Percentiles rank a stretch among this genome's conserved stretches.
These are phyloP conservation scores for Notocelia uddmanniana DNA, from an alignment of 2,888 invertebrate species.

Conservation along the genomic window DNA sequence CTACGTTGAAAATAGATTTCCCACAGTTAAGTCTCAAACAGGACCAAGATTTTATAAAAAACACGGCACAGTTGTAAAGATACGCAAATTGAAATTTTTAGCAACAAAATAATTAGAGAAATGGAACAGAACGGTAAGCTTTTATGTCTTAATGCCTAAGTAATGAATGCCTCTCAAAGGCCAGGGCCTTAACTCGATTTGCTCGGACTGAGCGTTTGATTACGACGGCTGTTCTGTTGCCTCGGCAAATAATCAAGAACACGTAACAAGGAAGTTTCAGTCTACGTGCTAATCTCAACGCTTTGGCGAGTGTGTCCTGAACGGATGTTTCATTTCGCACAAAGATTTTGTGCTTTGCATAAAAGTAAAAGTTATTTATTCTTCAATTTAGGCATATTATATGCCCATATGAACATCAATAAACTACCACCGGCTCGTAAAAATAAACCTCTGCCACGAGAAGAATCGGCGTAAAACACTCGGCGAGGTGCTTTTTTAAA, in stretches of 20 bases:
- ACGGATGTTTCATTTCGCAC: constrained; percentile 35
- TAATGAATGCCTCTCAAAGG: constrained; percentile 64
- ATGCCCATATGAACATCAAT: too few relatives aligned
- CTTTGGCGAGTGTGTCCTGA: constrained; percentile 34
- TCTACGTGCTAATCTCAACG: constrained; percentile 41
- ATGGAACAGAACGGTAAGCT: constrained; percentile 35
- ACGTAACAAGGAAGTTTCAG: constrained; percentile 46
- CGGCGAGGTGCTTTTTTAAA: too few relatives aligned
- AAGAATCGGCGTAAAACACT: too few relatives aligned
- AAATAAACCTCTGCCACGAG: too few relatives aligned
- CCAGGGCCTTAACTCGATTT: constrained; percentile 78
- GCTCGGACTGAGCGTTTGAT: constrained; percentile 73
- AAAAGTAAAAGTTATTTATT: too few relatives aligned
- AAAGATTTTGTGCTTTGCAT: background rate
- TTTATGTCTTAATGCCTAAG: constrained; percentile 45
- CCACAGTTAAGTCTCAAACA: background rate
- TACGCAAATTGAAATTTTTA: constrained; percentile 9
- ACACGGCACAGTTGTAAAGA: background rate
- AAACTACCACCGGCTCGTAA: too few relatives aligned
- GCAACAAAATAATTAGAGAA: constrained; percentile 62
- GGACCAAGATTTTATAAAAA: background rate
- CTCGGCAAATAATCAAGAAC: constrained; percentile 45
- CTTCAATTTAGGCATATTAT: too few relatives aligned
- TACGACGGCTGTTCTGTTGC: constrained; percentile 56
- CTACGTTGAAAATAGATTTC: background rate